phyloP scores from a whole-genome alignment of 2,888 invertebrate genomes.

The Rotaria magnacalcarata region DNA sequence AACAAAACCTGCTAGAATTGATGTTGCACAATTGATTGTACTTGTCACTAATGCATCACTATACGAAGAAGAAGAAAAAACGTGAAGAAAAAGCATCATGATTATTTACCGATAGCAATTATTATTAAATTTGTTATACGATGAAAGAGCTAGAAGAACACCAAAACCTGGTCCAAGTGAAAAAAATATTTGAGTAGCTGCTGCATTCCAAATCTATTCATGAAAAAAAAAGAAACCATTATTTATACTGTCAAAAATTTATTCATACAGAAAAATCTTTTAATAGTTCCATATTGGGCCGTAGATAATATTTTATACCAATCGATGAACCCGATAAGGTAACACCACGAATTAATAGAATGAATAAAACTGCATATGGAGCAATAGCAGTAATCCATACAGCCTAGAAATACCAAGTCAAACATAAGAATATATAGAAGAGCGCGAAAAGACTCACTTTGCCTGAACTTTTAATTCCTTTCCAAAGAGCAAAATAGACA shows the following conservation, averaged over 20 bases:
- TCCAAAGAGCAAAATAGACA: constrained; percentile 60
- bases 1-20: constrained; percentile 50
- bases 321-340: constrained; percentile 77
- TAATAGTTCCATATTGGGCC: constrained; percentile 74
- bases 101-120: constrained; percentile 65
- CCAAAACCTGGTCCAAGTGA: constrained; percentile 90
- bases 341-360: constrained; percentile 75
- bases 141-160: constrained; percentile 78
- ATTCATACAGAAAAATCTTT: constrained; percentile 39
- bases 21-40: constrained; percentile 48
- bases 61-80: neutral
- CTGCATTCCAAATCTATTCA: constrained; percentile 80
- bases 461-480: constrained; percentile 60
- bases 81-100: neutral
- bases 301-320: constrained; percentile 80
- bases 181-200: constrained; percentile 87
- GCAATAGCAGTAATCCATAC: constrained; percentile 91
- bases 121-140: constrained; percentile 88
- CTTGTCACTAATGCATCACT: constrained; percentile 49
- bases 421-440: neutral
- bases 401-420: constrained; percentile 64
- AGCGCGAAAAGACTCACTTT: constrained; percentile 51
- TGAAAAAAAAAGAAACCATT: neutral
- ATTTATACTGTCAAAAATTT: no score
- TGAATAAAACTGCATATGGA: constrained; percentile 82